Conservation (phyloP, 1,140 invertebrate genomes). For the Camponotus vicinus region DNA sequence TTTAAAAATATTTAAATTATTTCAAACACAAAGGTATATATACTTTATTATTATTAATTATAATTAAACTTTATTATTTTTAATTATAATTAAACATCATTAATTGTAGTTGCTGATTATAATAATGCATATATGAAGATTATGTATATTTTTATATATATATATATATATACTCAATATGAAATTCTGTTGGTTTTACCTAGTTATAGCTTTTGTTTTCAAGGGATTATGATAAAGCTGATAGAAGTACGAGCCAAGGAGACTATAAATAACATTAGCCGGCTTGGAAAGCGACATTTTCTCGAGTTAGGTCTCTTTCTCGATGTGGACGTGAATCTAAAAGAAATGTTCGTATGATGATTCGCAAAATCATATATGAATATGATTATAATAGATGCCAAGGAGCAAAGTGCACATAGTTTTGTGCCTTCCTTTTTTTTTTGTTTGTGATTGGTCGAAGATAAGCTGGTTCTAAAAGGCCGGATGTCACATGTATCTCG, state of each 20-base stretch:
- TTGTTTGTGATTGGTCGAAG: too few species aligned
- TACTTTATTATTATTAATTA: too few species aligned
- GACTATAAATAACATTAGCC: conserved; percentile 85
- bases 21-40: conserved; percentile 36
- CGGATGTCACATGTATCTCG: too few species aligned
- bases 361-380: background rate
- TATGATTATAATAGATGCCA: background rate
- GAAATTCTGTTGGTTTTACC: conserved; percentile 85
- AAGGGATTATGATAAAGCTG: conserved; percentile 90
- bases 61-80: too few species aligned
- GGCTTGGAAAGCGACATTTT: conserved; percentile 91
- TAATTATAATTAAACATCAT: conserved; percentile 29
- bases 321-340: background rate
- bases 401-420: conserved; percentile 6
- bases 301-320: background rate
- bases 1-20: conserved; percentile 2
- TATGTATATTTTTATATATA: background rate
- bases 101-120: conserved; percentile 21
- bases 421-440: too few species aligned
- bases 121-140: background rate
- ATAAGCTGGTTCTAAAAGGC: too few species aligned
- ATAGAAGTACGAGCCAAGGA: conserved; percentile 89
- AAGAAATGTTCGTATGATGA: background rate
- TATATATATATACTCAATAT: background rate
- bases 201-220: conserved; percentile 91